Evolutionary conservation across 2,113 vertebrate species (phyloP).

Genomic region (Muntiacus reevesi): DNA sequence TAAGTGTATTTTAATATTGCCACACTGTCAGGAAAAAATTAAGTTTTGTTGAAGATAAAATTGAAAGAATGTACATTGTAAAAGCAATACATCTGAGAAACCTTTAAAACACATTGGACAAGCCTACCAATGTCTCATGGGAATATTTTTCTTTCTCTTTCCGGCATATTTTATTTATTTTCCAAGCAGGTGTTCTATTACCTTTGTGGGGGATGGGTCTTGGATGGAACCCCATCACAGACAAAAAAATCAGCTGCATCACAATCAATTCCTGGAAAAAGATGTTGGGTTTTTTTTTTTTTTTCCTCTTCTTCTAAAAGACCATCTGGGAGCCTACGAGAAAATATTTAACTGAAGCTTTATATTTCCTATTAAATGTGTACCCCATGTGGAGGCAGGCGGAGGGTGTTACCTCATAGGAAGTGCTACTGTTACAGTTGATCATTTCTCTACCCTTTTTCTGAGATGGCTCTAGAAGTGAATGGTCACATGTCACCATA

Average conservation of each 20-base stretch:
- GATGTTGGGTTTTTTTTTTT: constrained; percentile 12
- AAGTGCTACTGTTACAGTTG: constrained; percentile 73
- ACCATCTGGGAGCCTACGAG: constrained; percentile 85
- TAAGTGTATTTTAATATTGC: neutral
- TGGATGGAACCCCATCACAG: constrained; percentile 75
- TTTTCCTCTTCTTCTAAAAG: constrained; percentile 71
- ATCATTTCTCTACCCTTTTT: constrained; percentile 76
- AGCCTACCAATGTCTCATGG: constrained; percentile 80
- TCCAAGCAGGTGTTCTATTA: constrained; percentile 86
- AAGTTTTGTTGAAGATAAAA: constrained; percentile 54
- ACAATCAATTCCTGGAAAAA: constrained; percentile 69
- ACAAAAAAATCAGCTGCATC: constrained; percentile 79
- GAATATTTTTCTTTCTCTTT: constrained; percentile 80
- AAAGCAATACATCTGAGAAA: constrained; percentile 79
- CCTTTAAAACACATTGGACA: constrained; percentile 66
- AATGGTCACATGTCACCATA: constrained; percentile 61
- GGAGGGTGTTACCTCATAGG: constrained; percentile 65
- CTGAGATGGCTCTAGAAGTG: constrained; percentile 67
- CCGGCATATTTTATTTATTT: constrained; percentile 82
- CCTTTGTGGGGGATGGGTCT: constrained; percentile 73
- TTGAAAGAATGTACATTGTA: constrained; percentile 77
- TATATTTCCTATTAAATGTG: constrained; percentile 80
- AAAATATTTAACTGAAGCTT: constrained; percentile 74
- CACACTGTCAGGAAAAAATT: constrained; percentile 71
- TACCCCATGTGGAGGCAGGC: constrained; percentile 75